Base-by-base conservation (phyloP, 2,113 vertebrate species). In the Hymenochirus boettgeri region DNA sequence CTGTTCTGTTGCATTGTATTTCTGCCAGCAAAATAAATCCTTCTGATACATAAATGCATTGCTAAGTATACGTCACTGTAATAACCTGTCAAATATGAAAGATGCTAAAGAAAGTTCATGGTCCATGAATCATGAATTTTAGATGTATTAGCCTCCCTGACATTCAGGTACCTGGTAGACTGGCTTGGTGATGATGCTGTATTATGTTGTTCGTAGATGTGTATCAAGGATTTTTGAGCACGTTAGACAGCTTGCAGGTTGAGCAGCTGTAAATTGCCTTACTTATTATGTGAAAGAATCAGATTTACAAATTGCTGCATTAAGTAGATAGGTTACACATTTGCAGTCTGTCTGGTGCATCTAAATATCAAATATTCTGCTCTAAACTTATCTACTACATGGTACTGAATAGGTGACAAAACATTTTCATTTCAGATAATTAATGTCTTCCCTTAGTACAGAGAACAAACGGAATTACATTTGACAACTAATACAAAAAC, bases 61-160 rank as follows among this genome's bases (percentile, higher is more conserved):
- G 47, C 56, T 59, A 67, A 67, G 45, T 67, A 59, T 58, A 59
- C 64, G 56, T 67, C 64, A 67, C 56, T 67, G 56, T 67, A 67
- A 66, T 66, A 67, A 59, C 64, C 64, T 59, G 64, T 67, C 64
- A 67, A 59, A 59, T 52, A 29, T 67, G 56, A 67, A 67, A 48
- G 46, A 67, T 67, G 64, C 47, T 29, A 67, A 67, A 65, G 62
- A 65, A 57, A 59, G 64, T 67, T 67, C 56, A 67, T 67, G 64
- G 64, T 67, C 64, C 33, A 52, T 67, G 64, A 67, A 67, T 67
- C 64, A 66, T 67, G 56, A 67, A 67, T 59, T 67, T 67, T 53
- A 39, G 18, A 42, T 67, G 64, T 59, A 67, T 67, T 67, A 59
- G 64, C 64, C 56, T 45, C 24, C 26, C 39, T 67, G 47, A 59